Evolutionary conservation across 2,888 invertebrate species (phyloP), one percentile per base, ranked within the genome.

Genomic region (Cyaniris semiargus): DNA sequence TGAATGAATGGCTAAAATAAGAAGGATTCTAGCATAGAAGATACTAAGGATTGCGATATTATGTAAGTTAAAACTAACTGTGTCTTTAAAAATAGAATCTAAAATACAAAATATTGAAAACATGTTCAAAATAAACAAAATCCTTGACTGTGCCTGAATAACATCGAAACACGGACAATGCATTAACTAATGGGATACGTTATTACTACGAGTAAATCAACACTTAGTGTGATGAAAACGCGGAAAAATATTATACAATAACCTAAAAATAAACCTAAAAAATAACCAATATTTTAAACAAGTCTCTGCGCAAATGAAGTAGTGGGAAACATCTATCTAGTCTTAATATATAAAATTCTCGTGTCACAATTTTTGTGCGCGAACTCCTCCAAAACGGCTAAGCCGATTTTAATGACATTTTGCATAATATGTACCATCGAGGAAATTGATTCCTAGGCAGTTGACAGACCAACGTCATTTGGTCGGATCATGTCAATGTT

Each of bases 131-230:
- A 34, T 21, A 58, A 75, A 58, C 53, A 53, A 75, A 27, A 23
- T 23, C 60, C 60, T 27, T 27, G 27, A 66, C 5, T 31, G 66
- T 31, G 15, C 27, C 23, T 66, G 15, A 66, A 66, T 66, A 31
- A 66, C 18, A 66, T 66, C 66, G 27, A 27, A 66, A 66, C 66
- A 66, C 15, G 66, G 31, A 27, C 27, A 66, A 66, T 27, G 66
- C 66, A 66, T 66, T 66, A 31, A 66, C 66, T 66, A 66, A 66
- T 66, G 27, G 66, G 66, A 31, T 66, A 66, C 27, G 15, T 15
- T 66, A 66, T 66, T 31, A 66, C 66, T 15, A 27, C n/a, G n/a
- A n/a, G n/a, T n/a, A n/a, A 31, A 66, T 31, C 13, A 66, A 66
- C 66, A 66, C 66, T 66, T 66, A 27, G 66, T 27, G 15, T 31